Percentiles rank a stretch among this genome's conserved stretches.
Evolutionary conservation across 2,113 vertebrate species (phyloP).

Genomic region (Thamnophis sirtalis): DNA sequence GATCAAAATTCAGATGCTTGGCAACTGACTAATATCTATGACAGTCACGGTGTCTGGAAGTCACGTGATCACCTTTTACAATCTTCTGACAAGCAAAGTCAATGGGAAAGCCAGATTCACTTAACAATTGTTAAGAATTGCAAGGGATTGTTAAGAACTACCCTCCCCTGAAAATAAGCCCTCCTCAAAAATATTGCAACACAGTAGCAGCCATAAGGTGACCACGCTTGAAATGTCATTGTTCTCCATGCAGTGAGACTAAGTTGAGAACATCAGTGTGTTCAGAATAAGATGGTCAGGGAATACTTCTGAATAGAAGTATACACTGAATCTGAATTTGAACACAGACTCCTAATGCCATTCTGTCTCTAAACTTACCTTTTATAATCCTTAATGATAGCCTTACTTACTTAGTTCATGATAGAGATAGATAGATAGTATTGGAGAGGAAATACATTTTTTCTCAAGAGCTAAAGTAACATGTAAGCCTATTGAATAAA

Average conservation of each 20-base stretch:
- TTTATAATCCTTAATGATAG: not conserved
- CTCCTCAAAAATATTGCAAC: too few relatives aligned
- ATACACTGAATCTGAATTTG: not conserved
- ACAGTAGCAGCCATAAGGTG: too few relatives aligned
- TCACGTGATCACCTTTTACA: not conserved
- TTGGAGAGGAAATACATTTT: not conserved
- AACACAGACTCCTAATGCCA: not conserved
- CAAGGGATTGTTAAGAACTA: not conserved
- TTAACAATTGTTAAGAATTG: not conserved
- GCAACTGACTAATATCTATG: not conserved
- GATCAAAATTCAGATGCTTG: not conserved
- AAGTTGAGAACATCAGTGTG: not conserved
- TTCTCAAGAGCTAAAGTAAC: not conserved
- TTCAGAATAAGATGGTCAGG: too few relatives aligned
- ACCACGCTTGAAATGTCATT: not conserved
- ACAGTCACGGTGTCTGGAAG: not conserved
- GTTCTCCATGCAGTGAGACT: not conserved
- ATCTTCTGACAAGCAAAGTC: not conserved
- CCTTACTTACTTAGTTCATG: not conserved
- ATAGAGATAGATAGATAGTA: not conserved
- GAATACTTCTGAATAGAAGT: not conserved
- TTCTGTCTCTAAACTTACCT: not conserved
- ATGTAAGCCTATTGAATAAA: not conserved
- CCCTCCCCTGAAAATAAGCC: too few relatives aligned
- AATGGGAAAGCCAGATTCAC: not conserved